Conservation (phyloP, 2,888 invertebrate genomes). For the Zonitis immaculata region DNA sequence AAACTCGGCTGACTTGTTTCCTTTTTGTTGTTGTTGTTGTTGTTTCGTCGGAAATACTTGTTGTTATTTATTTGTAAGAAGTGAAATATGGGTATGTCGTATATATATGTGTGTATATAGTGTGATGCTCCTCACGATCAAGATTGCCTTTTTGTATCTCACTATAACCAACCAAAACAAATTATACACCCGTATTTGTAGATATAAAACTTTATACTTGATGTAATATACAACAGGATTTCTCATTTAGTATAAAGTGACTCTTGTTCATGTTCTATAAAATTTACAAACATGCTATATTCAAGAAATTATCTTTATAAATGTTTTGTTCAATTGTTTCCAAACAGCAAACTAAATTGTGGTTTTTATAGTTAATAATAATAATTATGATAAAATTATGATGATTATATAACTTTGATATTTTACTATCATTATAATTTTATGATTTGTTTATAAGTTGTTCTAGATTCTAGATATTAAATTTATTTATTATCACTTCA, state of each 20-base stretch:
- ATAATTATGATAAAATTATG: too few species aligned
- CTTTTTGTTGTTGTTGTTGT: slow-evolving; percentile 1
- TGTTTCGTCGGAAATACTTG: neutral
- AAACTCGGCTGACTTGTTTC: slow-evolving; percentile 7
- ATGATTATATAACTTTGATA: too few species aligned
- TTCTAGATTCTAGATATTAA: too few species aligned
- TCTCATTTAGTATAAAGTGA: slow-evolving; percentile 31
- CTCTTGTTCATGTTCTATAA: slow-evolving; percentile 21
- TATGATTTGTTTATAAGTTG: too few species aligned
- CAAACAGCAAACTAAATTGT: neutral
- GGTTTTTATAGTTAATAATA: neutral
- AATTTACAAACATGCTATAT: slow-evolving; percentile 22
- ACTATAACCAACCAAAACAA: slow-evolving; percentile 27
- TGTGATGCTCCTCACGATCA: slow-evolving; percentile 28
- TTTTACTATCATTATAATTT: too few species aligned
- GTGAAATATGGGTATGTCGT: slow-evolving; percentile 19
- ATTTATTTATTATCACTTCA: too few species aligned
- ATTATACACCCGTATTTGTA: slow-evolving; percentile 27
- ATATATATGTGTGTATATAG: too few species aligned
- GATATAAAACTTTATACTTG: slow-evolving; percentile 28
- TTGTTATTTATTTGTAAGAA: slow-evolving; percentile 7
- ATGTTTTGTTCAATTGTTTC: neutral
- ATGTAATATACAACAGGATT: slow-evolving; percentile 29
- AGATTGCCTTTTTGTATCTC: slow-evolving; percentile 29
- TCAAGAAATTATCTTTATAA: slow-evolving; percentile 6